These are phyloP conservation scores for Heliconius himera DNA, from an alignment of 1,140 invertebrate species.

Conservation along the genomic window DNA sequence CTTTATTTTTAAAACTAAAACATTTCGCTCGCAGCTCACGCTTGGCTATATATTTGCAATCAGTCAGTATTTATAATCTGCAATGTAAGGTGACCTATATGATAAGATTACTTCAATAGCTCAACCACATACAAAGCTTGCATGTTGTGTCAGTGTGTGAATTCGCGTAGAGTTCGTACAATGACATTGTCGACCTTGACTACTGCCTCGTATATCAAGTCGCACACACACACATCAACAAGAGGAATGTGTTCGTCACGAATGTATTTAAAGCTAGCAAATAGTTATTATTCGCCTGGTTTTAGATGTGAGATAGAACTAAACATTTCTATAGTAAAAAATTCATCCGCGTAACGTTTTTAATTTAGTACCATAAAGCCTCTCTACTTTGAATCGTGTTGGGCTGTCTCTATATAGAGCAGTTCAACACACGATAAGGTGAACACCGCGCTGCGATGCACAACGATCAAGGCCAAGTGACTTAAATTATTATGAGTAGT, in stretches of 20 bases:
- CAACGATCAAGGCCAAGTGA: conserved; percentile 69
- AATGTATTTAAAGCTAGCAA: conserved; percentile 66
- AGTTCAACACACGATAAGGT: conserved; percentile 80
- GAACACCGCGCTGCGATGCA: conserved; percentile 64
- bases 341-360: conserved; percentile 42
- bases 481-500: conserved; percentile 48
- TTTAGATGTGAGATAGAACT: conserved; percentile 44
- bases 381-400: conserved; percentile 55
- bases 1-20: conserved; percentile 1
- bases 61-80: conserved; percentile 64
- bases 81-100: conserved; percentile 80
- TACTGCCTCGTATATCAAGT: conserved; percentile 75
- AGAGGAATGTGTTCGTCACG: conserved; percentile 73
- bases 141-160: conserved; percentile 58
- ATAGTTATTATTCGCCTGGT: conserved; percentile 54
- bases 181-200: conserved; percentile 80
- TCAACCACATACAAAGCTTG: conserved; percentile 57
- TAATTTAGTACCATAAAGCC: conserved; percentile 41
- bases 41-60: conserved; percentile 40
- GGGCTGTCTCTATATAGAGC: conserved; percentile 61
- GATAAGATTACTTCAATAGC: conserved; percentile 79
- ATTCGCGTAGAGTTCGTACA: conserved; percentile 71
- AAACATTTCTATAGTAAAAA: conserved; percentile 39
- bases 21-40: conserved; percentile 7
- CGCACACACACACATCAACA: conserved; percentile 50